These are phyloP conservation scores for Arctia plantaginis DNA, from an alignment of 2,888 invertebrate genomes.

Conservation along the genomic window DNA sequence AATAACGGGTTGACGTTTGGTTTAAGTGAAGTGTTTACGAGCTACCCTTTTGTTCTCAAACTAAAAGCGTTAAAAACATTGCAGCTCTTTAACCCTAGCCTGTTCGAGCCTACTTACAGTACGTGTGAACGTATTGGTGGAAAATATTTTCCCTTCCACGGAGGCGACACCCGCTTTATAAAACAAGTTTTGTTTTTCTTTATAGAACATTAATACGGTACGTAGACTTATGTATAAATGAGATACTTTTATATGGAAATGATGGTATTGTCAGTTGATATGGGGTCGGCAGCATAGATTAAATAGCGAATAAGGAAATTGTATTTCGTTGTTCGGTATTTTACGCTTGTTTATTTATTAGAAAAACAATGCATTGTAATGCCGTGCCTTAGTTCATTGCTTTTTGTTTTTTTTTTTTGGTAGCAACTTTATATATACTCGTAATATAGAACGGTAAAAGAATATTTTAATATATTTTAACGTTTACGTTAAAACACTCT, in stretches of 20 bases:
- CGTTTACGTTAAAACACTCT: neutral
- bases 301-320: slow-evolving; percentile 30
- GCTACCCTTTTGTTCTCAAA: slow-evolving; percentile 68
- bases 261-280: slow-evolving; percentile 22
- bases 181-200: slow-evolving; percentile 44
- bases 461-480: neutral
- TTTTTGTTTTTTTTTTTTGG: neutral
- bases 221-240: slow-evolving; percentile 39
- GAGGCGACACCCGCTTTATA: slow-evolving; percentile 52
- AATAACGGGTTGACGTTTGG: slow-evolving; percentile 58
- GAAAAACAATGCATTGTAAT: slow-evolving; percentile 1
- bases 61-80: slow-evolving; percentile 77
- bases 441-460: neutral
- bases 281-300: slow-evolving; percentile 24
- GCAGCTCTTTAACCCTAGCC: slow-evolving; percentile 65
- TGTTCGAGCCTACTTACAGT: slow-evolving; percentile 48
- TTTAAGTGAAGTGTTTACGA: slow-evolving; percentile 61
- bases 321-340: slow-evolving; percentile 26
- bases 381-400: neutral
- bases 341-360: slow-evolving; percentile 18
- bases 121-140: slow-evolving; percentile 62
- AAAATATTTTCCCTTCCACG: slow-evolving; percentile 58
- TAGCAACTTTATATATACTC: neutral
- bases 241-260: slow-evolving; percentile 40
- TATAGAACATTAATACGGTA: slow-evolving; percentile 44